phyloP scores from a whole-genome alignment of 2,888 invertebrate species.

The Scaptomyza caliginosa region DNA sequence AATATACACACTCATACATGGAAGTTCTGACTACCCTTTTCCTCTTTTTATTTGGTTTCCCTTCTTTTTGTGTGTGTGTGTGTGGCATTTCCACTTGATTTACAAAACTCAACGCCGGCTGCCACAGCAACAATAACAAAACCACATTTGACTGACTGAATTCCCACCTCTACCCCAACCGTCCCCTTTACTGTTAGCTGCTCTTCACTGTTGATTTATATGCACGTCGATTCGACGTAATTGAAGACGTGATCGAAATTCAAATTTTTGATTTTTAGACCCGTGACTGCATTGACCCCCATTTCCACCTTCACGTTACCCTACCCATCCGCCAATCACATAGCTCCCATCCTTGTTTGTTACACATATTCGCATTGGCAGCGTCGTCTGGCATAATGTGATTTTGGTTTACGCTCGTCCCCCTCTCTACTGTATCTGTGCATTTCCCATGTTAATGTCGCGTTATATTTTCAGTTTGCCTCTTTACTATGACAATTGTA shows the following conservation, averaged over 20 bases:
- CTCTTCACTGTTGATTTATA: slow-evolving; percentile 71
- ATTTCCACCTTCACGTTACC: no score
- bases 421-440: neutral
- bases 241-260: slow-evolving; percentile 79
- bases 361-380: slow-evolving; percentile 34
- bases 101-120: slow-evolving; percentile 68
- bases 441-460: slow-evolving; percentile 37
- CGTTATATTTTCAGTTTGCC: slow-evolving; percentile 26
- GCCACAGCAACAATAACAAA: slow-evolving; percentile 54
- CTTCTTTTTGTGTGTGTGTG: slow-evolving; percentile 27
- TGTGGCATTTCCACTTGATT: slow-evolving; percentile 77
- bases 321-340: no score
- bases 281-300: slow-evolving; percentile 62
- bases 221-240: slow-evolving; percentile 79
- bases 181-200: slow-evolving; percentile 16
- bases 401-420: slow-evolving; percentile 58
- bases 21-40: slow-evolving; percentile 1
- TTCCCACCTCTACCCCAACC: neutral
- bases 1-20: neutral
- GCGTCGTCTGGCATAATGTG: slow-evolving; percentile 60
- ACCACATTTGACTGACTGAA: slow-evolving; percentile 72
- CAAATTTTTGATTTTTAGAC: slow-evolving; percentile 77
- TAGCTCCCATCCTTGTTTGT: slow-evolving; percentile 3
- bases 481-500: neutral
- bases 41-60: slow-evolving; percentile 9